These are phyloP conservation scores for Euspilapteryx auroguttella DNA, from an alignment of 2,888 invertebrate genomes.

Conservation along the genomic window DNA sequence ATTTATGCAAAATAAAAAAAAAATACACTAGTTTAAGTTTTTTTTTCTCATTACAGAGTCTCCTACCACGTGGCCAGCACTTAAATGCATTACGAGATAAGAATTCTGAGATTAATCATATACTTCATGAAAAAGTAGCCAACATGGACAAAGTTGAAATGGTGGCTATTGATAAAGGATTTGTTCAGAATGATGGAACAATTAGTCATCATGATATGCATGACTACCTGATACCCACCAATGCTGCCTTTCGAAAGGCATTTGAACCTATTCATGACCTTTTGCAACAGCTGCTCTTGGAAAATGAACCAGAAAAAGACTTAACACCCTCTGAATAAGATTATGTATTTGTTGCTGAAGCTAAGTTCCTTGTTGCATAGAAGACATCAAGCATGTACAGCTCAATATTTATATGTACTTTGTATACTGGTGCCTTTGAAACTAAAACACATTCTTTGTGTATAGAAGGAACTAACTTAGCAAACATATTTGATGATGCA, in stretches of 20 bases:
- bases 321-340: slow-evolving; percentile 70
- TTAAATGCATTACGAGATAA: slow-evolving; percentile 82
- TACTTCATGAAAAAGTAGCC: slow-evolving; percentile 66
- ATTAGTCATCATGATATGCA: slow-evolving; percentile 91
- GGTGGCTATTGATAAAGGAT: slow-evolving; percentile 77
- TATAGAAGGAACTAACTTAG: too few species aligned
- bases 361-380: too few species aligned
- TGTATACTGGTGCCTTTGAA: too few species aligned
- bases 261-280: slow-evolving; percentile 85
- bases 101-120: slow-evolving; percentile 72
- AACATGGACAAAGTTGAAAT: slow-evolving; percentile 73
- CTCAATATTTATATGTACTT: too few species aligned
- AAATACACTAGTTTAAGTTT: too few species aligned
- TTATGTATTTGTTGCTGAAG: slow-evolving; percentile 5
- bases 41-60: slow-evolving; percentile 65
- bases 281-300: slow-evolving; percentile 73
- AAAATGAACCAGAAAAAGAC: slow-evolving; percentile 75
- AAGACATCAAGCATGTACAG: too few species aligned
- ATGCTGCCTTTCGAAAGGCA: slow-evolving; percentile 83
- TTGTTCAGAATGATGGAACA: slow-evolving; percentile 75
- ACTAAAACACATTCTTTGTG: too few species aligned
- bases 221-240: slow-evolving; percentile 87
- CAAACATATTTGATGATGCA: slow-evolving; percentile 3
- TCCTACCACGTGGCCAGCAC: slow-evolving; percentile 85
- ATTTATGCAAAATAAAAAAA: too few species aligned